Base-by-base conservation (phyloP, 2,888 invertebrate genomes). In the Caenorhabditis japonica region DNA sequence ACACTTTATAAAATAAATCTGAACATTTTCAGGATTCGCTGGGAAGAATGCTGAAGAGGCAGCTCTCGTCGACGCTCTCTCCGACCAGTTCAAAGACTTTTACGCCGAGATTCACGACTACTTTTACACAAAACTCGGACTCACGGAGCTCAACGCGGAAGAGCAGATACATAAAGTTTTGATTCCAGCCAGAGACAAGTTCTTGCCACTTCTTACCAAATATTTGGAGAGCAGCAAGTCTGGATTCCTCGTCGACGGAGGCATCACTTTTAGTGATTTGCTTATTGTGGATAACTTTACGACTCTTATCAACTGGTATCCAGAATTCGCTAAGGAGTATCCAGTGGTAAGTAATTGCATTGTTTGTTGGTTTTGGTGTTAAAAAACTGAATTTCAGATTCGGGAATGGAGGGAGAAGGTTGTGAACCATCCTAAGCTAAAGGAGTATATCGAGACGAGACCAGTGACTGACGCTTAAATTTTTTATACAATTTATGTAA, bases 41-140 rank as follows among this genome's bases (percentile, higher is more conserved):
- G 77, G 77, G 1, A 41, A 64, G 30, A 64, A 53, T 23, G 51
- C 59, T n/a, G 61, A 55, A 36, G 77, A 77, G 25, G 46, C 62
- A 43, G 77, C 77, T 7, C 8, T 75, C 21, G 77, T 77, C 23
- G 77, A 77, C 52, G 75, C 75, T 7, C 51, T 72, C 36, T 72
- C 64, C 34, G 77, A 77, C 38, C 77, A 70, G 34, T 77, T 68
- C 69, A 75, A 73, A 46, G 77, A 77, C 46, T 75, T 75, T 41
- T 77, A 77, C 55, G 44, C 39, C 33, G 75, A 72, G 39, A 73
- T 73, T 36, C 68, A 61, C 30, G 58, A 59, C 33, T 77, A 62
- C 43, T 77, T 69, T 44, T 77, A 77, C 53, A 47, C 60, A 3
- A 70, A 49, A 30, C 44, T 69, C 13, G 77, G 76, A 51, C 41